Conservation (phyloP, 2,113 vertebrate species). For the Phalacrocorax carbo region DNA sequence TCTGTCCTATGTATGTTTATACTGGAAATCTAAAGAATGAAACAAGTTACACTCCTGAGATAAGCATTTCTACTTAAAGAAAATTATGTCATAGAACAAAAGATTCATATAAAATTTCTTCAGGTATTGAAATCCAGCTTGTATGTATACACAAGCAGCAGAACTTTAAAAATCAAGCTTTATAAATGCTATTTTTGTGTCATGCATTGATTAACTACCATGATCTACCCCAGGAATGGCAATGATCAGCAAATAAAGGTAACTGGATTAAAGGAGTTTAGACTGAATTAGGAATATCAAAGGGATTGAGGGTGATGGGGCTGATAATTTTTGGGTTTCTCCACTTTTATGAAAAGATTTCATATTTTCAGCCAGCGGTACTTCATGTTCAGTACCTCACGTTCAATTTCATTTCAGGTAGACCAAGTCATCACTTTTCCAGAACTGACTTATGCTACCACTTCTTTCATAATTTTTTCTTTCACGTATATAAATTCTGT, state of each 20-base stretch:
- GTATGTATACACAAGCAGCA: not conserved
- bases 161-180: not conserved
- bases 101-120: not conserved
- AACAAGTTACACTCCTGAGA: not conserved
- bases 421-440: not conserved
- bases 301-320: not conserved
- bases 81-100: not conserved
- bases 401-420: not conserved
- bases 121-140: not conserved
- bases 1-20: not conserved
- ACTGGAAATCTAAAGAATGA: not conserved
- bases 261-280: not conserved
- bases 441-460: not conserved
- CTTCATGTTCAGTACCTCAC: not conserved
- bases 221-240: not conserved
- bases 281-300: not conserved
- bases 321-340: not conserved
- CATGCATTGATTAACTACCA: not conserved
- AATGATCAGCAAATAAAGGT: not conserved
- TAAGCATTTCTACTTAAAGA: not conserved
- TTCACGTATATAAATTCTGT: not conserved
- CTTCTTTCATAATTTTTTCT: not conserved
- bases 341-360: not conserved
- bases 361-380: accelerated
- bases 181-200: not conserved